Conservation (phyloP, 2,888 invertebrate genomes). For the Brachynemurus nebulosus region DNA sequence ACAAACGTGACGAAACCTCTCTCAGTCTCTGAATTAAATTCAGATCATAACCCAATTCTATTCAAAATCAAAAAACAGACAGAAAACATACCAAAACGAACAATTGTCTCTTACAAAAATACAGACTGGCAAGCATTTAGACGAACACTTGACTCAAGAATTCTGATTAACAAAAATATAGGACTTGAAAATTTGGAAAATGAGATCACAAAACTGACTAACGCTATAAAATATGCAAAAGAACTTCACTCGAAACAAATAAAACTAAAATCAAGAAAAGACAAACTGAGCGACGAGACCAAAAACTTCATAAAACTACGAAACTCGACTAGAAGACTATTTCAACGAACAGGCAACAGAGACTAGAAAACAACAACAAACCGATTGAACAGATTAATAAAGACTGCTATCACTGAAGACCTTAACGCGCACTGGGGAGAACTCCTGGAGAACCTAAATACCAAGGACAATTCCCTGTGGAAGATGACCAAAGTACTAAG, state of each 20-base stretch:
- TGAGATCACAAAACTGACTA: background rate
- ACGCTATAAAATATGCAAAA: background rate
- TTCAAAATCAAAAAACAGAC: constrained; percentile 7
- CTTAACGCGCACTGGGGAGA: constrained; percentile 11
- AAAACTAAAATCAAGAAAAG: background rate
- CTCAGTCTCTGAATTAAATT: constrained; percentile 17
- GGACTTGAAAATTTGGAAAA: constrained; percentile 1
- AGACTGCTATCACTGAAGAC: background rate
- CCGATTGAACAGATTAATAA: background rate
- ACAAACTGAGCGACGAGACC: background rate
- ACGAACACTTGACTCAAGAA: constrained; percentile 4
- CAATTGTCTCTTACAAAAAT: constrained; percentile 4
- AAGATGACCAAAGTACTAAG: constrained; percentile 4
- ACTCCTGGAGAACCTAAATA: constrained; percentile 11
- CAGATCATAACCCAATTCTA: constrained; percentile 19
- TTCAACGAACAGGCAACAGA: background rate
- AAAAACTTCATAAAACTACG: constrained; percentile 5
- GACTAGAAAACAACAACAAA: background rate
- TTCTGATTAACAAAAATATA: constrained; percentile 6
- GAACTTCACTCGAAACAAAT: background rate
- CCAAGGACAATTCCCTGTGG: constrained; percentile 10
- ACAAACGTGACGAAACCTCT: constrained; percentile 10
- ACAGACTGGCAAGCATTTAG: constrained; percentile 9
- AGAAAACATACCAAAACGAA: background rate
- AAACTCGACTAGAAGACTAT: background rate